Evolutionary conservation across 2,888 invertebrate genomes (phyloP).

Genomic region (Idaea biselata): DNA sequence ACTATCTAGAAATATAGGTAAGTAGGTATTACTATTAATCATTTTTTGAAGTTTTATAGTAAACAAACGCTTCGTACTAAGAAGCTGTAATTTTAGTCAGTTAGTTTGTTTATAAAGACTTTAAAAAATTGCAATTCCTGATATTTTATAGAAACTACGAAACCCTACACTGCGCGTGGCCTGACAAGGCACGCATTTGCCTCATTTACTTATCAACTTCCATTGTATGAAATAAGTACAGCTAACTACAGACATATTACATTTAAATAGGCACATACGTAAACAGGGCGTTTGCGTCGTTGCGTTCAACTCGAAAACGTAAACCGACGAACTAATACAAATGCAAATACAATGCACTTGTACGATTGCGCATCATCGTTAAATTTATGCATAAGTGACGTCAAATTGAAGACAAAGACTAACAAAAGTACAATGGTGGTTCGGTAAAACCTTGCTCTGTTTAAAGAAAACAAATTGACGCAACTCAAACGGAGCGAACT

Average conservation of each 20-base stretch:
- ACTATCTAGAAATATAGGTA: no score
- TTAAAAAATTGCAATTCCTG: no score
- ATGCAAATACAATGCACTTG: conserved; percentile 12
- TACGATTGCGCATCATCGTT: conserved; percentile 15
- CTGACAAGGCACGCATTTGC: no score
- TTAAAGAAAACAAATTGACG: conserved; percentile 73
- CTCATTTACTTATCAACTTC: background rate
- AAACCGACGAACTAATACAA: conserved; percentile 7
- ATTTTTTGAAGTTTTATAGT: no score
- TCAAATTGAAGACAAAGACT: conserved; percentile 32
- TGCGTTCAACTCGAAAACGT: conserved; percentile 2
- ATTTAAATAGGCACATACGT: conserved; percentile 11
- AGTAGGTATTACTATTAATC: no score
- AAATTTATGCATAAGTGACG: conserved; percentile 35
- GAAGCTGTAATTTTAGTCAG: no score
- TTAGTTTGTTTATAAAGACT: no score
- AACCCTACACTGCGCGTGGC: no score
- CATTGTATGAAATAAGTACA: background rate
- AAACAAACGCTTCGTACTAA: no score
- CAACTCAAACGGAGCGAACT: conserved; percentile 65
- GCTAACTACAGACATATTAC: background rate
- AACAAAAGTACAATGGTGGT: conserved; percentile 37
- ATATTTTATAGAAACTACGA: no score
- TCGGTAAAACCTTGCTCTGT: conserved; percentile 56
- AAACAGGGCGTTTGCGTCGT: conserved; percentile 19